Evolutionary conservation across 2,113 vertebrate genomes (phyloP).

Genomic region (Stomatorhinus ivindoensis): DNA sequence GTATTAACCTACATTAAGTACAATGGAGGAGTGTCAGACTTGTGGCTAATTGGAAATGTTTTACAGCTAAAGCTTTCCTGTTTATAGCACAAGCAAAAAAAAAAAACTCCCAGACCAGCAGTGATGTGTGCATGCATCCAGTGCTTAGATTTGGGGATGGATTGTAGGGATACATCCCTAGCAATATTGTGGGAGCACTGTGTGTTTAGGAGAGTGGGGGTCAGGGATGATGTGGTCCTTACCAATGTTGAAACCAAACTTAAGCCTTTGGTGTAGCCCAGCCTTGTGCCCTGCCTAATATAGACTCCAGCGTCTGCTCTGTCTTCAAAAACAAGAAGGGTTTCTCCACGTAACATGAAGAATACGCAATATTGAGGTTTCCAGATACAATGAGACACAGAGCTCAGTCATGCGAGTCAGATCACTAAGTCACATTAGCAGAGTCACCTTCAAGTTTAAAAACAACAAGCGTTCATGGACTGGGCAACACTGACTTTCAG

Average conservation of each 20-base stretch:
- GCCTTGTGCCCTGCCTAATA: neutral
- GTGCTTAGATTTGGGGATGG: neutral
- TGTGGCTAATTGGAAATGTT: neutral
- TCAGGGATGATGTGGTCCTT: neutral
- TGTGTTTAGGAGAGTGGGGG: neutral
- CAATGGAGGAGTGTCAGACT: neutral
- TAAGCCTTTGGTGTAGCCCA: neutral
- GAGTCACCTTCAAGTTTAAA: neutral
- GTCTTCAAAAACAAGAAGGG: neutral
- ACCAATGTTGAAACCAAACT: neutral
- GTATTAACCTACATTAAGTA: neutral
- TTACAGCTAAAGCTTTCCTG: neutral
- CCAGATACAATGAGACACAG: neutral
- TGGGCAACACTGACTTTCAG: neutral
- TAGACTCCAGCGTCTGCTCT: neutral
- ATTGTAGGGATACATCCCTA: neutral
- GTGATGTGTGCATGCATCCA: neutral
- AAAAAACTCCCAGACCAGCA: neutral
- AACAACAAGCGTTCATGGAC: neutral
- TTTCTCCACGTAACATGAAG: neutral
- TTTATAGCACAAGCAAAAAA: neutral
- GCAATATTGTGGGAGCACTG: neutral
- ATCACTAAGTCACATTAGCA: neutral
- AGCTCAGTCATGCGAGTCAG: too few relatives aligned
- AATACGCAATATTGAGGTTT: neutral